phyloP scores from a whole-genome alignment of 2,797 vertebrate genomes.

The Periparus ater region DNA sequence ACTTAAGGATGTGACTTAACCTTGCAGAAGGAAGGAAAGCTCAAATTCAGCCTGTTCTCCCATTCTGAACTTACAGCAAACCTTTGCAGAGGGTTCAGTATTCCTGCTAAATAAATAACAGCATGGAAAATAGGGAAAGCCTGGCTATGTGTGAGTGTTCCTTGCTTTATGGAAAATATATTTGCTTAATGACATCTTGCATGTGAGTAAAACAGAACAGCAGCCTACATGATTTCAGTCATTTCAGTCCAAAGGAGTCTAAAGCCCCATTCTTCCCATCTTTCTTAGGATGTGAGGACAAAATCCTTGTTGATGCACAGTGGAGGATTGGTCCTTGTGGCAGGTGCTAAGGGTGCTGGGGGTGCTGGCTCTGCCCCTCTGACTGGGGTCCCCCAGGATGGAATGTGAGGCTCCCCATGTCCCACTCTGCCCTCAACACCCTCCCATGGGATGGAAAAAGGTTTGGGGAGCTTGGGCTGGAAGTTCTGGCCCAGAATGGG shows the following conservation, averaged over 20 bases:
- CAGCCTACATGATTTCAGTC: neutral
- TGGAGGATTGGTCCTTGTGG: neutral
- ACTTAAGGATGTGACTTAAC: slow-evolving; percentile 54
- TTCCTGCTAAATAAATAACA: neutral
- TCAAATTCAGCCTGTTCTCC: slow-evolving; percentile 4
- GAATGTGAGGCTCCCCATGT: rapidly evolving
- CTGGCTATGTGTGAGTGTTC: neutral
- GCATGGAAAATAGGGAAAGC: neutral
- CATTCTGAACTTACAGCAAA: neutral
- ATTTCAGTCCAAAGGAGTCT: neutral
- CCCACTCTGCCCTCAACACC: neutral
- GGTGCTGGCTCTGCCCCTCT: neutral
- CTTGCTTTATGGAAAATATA: neutral
- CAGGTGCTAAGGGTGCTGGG: neutral
- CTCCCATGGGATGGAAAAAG: neutral
- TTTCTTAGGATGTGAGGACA: neutral
- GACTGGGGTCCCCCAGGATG: rapidly evolving
- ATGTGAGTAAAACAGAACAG: neutral
- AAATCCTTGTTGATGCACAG: neutral
- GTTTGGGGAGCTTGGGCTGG: neutral
- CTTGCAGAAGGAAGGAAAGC: slow-evolving; percentile 59
- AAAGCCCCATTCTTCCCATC: neutral
- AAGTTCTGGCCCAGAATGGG: neutral
- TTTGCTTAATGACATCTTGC: neutral
- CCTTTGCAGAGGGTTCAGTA: neutral